Base-by-base conservation (phyloP, 2,797 vertebrate genomes). In the Argyrosomus regius region DNA sequence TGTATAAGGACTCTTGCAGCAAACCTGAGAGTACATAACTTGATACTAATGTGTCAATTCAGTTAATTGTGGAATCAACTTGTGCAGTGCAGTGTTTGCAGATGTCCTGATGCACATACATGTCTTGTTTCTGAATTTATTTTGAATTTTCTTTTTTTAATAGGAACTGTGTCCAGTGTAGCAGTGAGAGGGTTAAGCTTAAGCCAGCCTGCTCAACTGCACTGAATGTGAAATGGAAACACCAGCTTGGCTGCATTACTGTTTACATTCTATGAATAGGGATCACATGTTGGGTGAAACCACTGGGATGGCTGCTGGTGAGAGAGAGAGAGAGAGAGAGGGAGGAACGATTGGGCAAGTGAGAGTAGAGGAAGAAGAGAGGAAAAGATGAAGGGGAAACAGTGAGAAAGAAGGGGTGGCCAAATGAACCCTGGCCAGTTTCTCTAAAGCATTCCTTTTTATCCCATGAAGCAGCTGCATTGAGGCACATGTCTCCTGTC, bases 191-290 rank as follows among this genome's bases (percentile, higher is more conserved):
- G 56, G 82, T 89, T 91, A 91, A 82, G 41, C n/a, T 54, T 64
- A 81, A 82, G 79, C 53, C 81, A 22, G 71, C 77, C 88, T 59
- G 80, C 82, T 84, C 81, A 78, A 65, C 82, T 87, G 74, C 63
- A 48, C 81, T 82, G 61, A 75, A 86, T 81, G 81, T 86, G 90
- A 91, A 90, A 93, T 92, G 90, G 93, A 92, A 92, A 92, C 85
- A 83, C 84, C 68, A 31, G 82, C 86, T 84, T 88, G 85, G 82
- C 90, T 82, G 86, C 79, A 66, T 83, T 81, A 88, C 88, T 94
- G 93, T 95, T 94, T 95, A 91, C 89, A 82, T 93, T 95, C 93
- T 95, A 92, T 95, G 93, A 94, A 95, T 93, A 95, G 94, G 93
- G 92, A 92, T 91, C 80, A 86, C 92, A 91, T 93, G 92, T 94